Evolutionary conservation across 2,797 vertebrate species (phyloP), one percentile per base, ranked within the genome.

Genomic region (Girardinus metallicus): DNA sequence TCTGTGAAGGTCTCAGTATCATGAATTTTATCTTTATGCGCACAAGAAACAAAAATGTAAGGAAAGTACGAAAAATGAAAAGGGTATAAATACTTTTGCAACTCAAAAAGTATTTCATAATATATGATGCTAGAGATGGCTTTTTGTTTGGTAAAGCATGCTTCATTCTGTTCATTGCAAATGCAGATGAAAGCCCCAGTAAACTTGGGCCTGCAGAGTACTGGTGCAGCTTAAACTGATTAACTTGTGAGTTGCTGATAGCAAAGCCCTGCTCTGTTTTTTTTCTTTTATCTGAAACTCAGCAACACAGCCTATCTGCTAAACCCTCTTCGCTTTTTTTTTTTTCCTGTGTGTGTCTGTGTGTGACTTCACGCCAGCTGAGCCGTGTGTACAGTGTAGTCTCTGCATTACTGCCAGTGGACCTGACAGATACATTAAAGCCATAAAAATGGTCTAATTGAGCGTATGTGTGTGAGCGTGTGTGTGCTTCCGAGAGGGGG

Each of bases 251-350:
- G 89, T 87, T 86, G 77, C 86, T 89, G 91, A 92, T 92, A 92
- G 89, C 86, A 83, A 87, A 89, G 88, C 88, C 83, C 74, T 87
- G 79, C 88, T 82, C 82, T 87, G 91, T 75, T 87, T 92, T 90
- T 90, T 87, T 90, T 89, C 88, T 81, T 92, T 93, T 94, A 92
- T 94, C 91, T 90, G 83, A 87, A 88, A 88, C 87, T 93, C 86
- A 85, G 85, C 93, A 92, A 89, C 88, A 79, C 66, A 60, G 75
- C 79, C 88, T 86, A 85, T 91, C 89, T 88, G 88, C 82, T 91
- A 87, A 90, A 87, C 81, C 87, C 83, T 85, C 75, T 36, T 62
- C 36, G 43, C 13, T 29, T 53, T 12, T 6, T 36, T 21, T 23
- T 51, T 51, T 26, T 53, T 2, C 10, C 8, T 21, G 47, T 34